Conservation (phyloP, 1,140 invertebrate species). For the Tetraneura akinire region DNA sequence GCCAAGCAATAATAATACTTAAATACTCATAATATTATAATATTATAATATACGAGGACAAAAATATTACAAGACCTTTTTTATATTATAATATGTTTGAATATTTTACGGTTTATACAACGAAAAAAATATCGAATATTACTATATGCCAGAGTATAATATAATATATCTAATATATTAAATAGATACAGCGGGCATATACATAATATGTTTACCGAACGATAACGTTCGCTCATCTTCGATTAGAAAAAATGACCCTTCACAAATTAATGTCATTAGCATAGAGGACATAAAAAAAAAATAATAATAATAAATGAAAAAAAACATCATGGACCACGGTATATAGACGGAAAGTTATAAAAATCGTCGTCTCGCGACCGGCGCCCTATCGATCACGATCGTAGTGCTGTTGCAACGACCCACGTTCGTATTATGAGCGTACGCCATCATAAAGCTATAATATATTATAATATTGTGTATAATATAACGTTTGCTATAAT, state of each 20-base stretch:
- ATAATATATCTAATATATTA: too few species aligned
- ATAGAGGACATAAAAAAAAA: background rate
- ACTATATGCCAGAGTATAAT: too few species aligned
- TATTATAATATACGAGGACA: background rate
- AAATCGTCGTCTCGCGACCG: constrained; percentile 21
- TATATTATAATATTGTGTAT: too few species aligned
- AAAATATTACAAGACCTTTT: too few species aligned
- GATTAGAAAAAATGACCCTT: background rate
- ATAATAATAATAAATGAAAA: too few species aligned
- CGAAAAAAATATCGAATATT: too few species aligned
- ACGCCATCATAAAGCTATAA: too few species aligned
- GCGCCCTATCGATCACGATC: constrained; percentile 31
- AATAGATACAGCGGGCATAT: too few species aligned
- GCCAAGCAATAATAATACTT: background rate
- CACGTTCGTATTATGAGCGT: background rate
- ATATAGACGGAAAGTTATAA: background rate
- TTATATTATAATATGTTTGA: too few species aligned
- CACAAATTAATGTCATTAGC: constrained; percentile 28
- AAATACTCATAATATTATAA: background rate
- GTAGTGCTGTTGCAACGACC: background rate
- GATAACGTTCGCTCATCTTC: constrained; percentile 6
- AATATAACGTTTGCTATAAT: background rate
- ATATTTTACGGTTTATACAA: too few species aligned
- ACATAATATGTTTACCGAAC: background rate
- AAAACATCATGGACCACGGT: background rate